Evolutionary conservation across 2,888 invertebrate genomes (phyloP), one percentile per base, ranked within the genome.

Genomic region (Drosophila nr. medialis): DNA sequence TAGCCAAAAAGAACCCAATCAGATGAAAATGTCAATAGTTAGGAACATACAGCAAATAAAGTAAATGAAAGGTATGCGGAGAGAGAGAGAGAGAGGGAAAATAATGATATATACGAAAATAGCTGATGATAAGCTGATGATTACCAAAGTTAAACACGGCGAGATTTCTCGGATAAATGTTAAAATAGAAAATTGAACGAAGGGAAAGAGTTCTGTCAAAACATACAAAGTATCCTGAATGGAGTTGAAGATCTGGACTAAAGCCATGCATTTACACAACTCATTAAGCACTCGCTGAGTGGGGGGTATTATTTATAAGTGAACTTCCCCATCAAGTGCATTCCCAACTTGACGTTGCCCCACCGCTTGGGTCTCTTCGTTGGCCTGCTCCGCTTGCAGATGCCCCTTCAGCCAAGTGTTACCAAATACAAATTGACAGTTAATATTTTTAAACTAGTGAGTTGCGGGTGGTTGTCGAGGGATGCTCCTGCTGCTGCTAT

Each of bases 361-460:
- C 36, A 45, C 48, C 29, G 21, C 38, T 51, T 34, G 49, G 38
- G 59, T n/a, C 36, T 38, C 18, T 38, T 4, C 27, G 36, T 38
- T 24, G n/a, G 38, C 18, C 42, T 56, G 59, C 42, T 50, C 63
- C 64, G 59, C 65, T 56, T 49, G 51, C 77, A 77, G 81, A 78
- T 82, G 64, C 73, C 80, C 70, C 83, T 84, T 87, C 88, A 89
- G 76, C 80, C 87, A 83, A 86, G 85, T 86, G 77, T 89, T 90
- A 83, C 80, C 90, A 91, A 90, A 90, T 86, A 84, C 87, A 90
- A 90, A 89, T 90, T 92, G 92, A 91, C 87, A 90, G 88, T 90
- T 91, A 91, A 91, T 88, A 91, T 91, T 90, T 91, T 91, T 91
- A 91, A 90, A 86, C 89, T 86, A 86, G 83, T 69, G 73, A 71